phyloP scores from a whole-genome alignment of 2,797 vertebrate genomes.

The Dermochelys coriacea region DNA sequence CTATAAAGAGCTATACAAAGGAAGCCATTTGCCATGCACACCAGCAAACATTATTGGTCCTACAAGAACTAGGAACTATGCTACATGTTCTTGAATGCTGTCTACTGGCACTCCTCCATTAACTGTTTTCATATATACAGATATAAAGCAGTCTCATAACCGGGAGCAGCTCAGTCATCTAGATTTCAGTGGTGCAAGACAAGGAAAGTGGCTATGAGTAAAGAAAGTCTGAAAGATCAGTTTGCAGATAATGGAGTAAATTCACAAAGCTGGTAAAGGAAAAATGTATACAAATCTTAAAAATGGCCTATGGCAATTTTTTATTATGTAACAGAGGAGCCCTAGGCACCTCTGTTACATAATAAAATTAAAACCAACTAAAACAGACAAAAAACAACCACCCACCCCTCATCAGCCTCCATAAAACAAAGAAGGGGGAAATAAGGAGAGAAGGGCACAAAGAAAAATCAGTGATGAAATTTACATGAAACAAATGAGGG shows the following conservation, averaged over 20 bases:
- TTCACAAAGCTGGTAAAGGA: background rate
- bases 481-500: background rate
- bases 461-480: background rate
- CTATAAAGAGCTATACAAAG: background rate
- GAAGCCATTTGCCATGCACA: background rate
- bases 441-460: background rate
- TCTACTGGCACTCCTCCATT: background rate
- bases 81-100: background rate
- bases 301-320: background rate
- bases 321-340: background rate
- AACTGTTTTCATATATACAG: background rate
- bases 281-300: background rate
- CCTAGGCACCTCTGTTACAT: background rate
- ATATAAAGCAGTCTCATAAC: background rate
- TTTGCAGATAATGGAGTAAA: background rate
- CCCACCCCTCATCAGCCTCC: background rate
- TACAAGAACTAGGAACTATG: fast-evolving
- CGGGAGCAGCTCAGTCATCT: background rate
- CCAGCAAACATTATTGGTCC: background rate
- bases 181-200: background rate
- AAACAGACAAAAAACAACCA: background rate
- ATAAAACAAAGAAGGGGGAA: background rate
- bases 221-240: background rate
- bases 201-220: background rate
- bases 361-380: background rate